Percentiles rank a stretch among this genome's conserved stretches.
Evolutionary conservation across 2,797 vertebrate genomes (phyloP).

Genomic region (Mormyrops boulengeri): DNA sequence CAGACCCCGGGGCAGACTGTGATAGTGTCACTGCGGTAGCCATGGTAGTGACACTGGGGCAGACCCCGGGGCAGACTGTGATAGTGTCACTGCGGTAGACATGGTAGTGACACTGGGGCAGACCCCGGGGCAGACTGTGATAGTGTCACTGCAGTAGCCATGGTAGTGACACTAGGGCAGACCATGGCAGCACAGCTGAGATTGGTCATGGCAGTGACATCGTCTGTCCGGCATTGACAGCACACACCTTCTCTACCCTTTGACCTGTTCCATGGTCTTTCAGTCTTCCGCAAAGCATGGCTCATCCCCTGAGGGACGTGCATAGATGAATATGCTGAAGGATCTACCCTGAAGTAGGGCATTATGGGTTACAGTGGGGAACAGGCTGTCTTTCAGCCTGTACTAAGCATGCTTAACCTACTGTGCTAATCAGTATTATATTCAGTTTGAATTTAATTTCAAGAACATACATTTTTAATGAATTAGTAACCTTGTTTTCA

Average conservation of each 20-base stretch:
- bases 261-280: neutral
- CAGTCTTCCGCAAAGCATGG: neutral
- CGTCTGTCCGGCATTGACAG: neutral
- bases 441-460: neutral
- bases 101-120: too few species aligned
- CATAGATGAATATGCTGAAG: neutral
- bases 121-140: too few species aligned
- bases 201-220: too few species aligned
- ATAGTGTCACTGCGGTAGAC: too few species aligned
- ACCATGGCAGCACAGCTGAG: too few species aligned
- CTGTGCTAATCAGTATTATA: neutral
- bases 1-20: too few species aligned
- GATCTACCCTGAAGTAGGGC: neutral
- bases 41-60: too few species aligned
- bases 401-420: neutral
- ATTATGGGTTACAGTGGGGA: neutral
- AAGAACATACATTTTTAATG: neutral
- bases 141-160: too few species aligned
- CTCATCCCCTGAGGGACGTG: neutral
- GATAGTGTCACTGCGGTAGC: too few species aligned
- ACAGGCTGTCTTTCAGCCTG: neutral
- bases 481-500: neutral
- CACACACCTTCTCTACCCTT: neutral
- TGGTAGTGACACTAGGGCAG: too few species aligned
- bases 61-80: too few species aligned